Base-by-base conservation (phyloP, 2,797 vertebrate genomes). In the Emydoidea blandingii region DNA sequence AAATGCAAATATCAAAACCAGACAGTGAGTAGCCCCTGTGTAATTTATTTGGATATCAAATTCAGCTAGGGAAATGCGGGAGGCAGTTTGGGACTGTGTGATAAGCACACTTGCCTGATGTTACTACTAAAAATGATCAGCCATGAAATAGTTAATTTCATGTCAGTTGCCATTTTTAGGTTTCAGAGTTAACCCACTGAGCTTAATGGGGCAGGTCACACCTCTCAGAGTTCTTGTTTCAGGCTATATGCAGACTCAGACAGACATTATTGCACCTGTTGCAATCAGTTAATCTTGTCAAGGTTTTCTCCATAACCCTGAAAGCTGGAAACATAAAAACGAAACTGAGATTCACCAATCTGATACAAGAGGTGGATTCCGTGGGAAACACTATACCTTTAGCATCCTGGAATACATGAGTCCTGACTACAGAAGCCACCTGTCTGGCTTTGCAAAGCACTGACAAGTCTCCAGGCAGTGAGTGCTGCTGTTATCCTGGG, bases 1-100 rank as follows among this genome's bases (percentile, higher is more conserved):
- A 93, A 89, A 83, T 95, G 83, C 29, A 3, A 86, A 52, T 68
- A 37, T 92, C 83, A 59, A 89, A 84, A 86, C 72, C 50, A 56
- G 79, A 79, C 57, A 79, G 23, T 88, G 80, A 91, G 54, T 0
- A 4, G 15, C 12, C 0, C 0, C n/a, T 34, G 37, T 74, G 79
- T 50, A 89, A 62, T 79, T 82, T 87, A 86, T 85, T 87, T 88
- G 2, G 2, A 23, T 88, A 53, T 84, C 79, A 89, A 50, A 44
- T 88, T 89, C 81, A 83, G 56, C 84, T 31, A 72, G 83, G 50
- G 37, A 90, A 68, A 62, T 27, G 59, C 34, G 57, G 57, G 80
- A 84, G 91, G 85, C 16, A 84, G 50, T 41, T 44, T 76, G 47
- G 41, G 47, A 27, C 53, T 52, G 80, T 1, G 1, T n/a, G 62